Base-by-base conservation (phyloP, 2,797 vertebrate species). In the Oryzias sinensis region DNA sequence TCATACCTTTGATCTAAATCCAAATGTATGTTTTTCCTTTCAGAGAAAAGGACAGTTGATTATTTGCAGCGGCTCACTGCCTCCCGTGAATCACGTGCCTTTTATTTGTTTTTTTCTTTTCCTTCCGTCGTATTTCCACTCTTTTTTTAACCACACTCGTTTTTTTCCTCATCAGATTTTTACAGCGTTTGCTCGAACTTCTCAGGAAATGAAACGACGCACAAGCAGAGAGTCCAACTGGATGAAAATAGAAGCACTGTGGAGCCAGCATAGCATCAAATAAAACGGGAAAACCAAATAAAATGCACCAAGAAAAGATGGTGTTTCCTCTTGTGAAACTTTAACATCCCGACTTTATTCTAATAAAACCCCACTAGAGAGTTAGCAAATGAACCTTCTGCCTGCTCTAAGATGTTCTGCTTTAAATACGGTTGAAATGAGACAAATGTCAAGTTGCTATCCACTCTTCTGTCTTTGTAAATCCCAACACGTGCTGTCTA, bases 251-350 rank as follows among this genome's bases (percentile, higher is more conserved):
- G 76, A 43, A 42, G 37, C 68, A 73, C 62, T 6, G 44, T 81
- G 73, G 80, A 87, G 82, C 72, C 80, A 85, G 70, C 67, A 55
- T 58, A 84, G 77, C 62, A 79, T 74, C 74, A 84, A 68, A 87
- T 90, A 84, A 88, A 90, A 82, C 6, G 65, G 48, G 50, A 52
- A 65, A 76, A 67, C 15, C 40, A 65, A 68, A 76, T 88, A 83
- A 91, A 91, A 70, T 7, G 18, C 54, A 33, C 61, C 48, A 70
- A 77, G 63, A 81, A 80, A 72, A 85, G 63, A 68, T 45, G 57
- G 46, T 49, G 65, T 82, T 87, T 88, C 86, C 82, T 84, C 74
- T 75, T 59, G 77, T 90, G 76, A 87, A 89, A 87, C 60, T 70
- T 64, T 75, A 76, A 79, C 60, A 58, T 49, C 45, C 49, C 4